A percentile compares a stretch with the other conserved stretches of the same genome.
phyloP scores from a whole-genome alignment of 2,888 invertebrate genomes.

The Philereme transversata region DNA sequence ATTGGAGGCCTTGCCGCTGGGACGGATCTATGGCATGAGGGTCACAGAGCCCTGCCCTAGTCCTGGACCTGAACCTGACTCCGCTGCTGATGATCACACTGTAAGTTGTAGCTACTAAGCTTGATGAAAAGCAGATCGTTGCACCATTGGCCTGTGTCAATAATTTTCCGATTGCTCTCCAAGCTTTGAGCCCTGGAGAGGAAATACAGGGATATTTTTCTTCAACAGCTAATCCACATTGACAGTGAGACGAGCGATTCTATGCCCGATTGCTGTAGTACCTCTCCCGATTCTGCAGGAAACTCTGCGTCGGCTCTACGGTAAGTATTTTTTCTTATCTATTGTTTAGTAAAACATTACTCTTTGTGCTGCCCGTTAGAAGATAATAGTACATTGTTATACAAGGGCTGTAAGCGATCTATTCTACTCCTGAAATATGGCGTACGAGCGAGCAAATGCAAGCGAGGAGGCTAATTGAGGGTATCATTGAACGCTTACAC shows the following conservation, averaged over 20 bases:
- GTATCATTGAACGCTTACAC: too few species aligned
- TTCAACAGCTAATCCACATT: constrained; percentile 71
- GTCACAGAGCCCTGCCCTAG: constrained; percentile 89
- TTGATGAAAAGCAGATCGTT: too few species aligned
- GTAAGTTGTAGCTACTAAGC: constrained; percentile 61
- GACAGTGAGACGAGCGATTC: constrained; percentile 80
- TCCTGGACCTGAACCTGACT: constrained; percentile 75
- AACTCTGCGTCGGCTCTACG: constrained; percentile 50
- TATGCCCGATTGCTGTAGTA: constrained; percentile 70
- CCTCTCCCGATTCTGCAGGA: constrained; percentile 68
- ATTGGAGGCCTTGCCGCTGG: constrained; percentile 91
- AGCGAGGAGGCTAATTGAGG: too few species aligned
- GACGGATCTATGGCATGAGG: constrained; percentile 95
- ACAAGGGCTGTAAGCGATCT: too few species aligned
- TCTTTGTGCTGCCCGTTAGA: too few species aligned
- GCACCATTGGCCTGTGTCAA: too few species aligned
- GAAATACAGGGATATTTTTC: not conserved
- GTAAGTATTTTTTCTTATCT: constrained; percentile 27
- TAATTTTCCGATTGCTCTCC: too few species aligned
- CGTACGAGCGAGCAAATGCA: too few species aligned
- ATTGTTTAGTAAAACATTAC: constrained; percentile 8
- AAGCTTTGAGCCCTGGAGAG: too few species aligned
- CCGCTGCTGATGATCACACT: constrained; percentile 69
- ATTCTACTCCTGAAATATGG: too few species aligned
- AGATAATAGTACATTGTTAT: too few species aligned